These are phyloP conservation scores for Darevskia mixta DNA, from an alignment of 2,797 vertebrate species.

Conservation along the genomic window DNA sequence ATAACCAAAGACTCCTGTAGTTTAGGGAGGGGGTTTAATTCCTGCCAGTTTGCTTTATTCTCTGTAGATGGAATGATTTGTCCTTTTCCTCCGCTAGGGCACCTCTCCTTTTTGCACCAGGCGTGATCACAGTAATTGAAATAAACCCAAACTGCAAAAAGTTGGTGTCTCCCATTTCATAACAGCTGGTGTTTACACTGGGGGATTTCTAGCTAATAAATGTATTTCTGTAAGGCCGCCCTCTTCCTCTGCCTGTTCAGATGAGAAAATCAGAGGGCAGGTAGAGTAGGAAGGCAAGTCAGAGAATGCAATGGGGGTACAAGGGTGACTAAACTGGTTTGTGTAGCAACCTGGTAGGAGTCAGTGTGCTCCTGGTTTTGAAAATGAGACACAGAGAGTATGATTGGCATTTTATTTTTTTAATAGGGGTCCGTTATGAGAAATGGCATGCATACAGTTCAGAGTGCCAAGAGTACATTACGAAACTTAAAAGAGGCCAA, in stretches of 20 bases:
- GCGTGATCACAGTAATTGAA: background rate
- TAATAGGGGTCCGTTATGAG: constrained; percentile 23
- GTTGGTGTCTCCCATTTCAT: background rate
- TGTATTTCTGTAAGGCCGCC: no score
- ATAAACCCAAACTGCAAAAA: constrained; percentile 25
- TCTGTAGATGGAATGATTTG: background rate
- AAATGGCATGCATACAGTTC: constrained; percentile 9
- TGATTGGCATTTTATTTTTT: background rate
- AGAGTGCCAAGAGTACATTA: constrained; percentile 1
- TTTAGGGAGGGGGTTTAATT: background rate
- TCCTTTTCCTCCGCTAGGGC: background rate
- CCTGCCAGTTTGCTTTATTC: background rate
- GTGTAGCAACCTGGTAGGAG: background rate
- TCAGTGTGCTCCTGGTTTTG: background rate
- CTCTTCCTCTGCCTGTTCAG: background rate
- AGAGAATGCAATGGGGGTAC: background rate
- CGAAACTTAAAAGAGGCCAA: background rate
- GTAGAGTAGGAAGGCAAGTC: background rate
- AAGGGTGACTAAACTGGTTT: background rate
- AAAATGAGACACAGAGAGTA: background rate
- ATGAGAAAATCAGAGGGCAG: background rate
- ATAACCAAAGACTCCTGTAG: constrained; percentile 19
- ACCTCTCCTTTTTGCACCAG: background rate
- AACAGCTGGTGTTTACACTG: no score
- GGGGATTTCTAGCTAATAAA: no score